A percentile compares a stretch with the other conserved stretches of the same genome.
These are phyloP conservation scores for Peribatodes rhomboidaria DNA, from an alignment of 2,888 invertebrate genomes.

Conservation along the genomic window DNA sequence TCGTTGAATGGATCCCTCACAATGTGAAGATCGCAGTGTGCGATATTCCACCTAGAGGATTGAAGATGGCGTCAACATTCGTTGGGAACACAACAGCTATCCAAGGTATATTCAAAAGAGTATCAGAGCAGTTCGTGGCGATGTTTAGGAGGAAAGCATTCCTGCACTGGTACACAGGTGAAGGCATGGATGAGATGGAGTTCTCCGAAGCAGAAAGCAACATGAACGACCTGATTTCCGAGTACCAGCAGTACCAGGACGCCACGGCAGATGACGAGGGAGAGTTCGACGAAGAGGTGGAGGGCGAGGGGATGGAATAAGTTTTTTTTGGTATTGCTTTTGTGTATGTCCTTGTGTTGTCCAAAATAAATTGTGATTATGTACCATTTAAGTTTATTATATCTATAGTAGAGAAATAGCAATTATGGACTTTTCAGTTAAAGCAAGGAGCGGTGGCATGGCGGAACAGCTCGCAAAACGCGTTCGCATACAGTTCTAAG, in stretches of 20 bases:
- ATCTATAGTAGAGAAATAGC: background rate
- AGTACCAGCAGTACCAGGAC: slow-evolving; percentile 92
- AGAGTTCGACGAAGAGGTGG: slow-evolving; percentile 85
- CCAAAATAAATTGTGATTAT: slow-evolving; percentile 54
- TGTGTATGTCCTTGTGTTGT: slow-evolving; percentile 57
- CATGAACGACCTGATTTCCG: slow-evolving; percentile 91
- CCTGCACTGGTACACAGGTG: slow-evolving; percentile 98
- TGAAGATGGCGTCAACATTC: slow-evolving; percentile 96
- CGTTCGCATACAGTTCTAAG: too few relatives aligned
- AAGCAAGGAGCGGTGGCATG: too few relatives aligned
- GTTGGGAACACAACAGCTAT: slow-evolving; percentile 95
- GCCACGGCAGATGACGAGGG: slow-evolving; percentile 86
- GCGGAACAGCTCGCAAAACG: too few relatives aligned
- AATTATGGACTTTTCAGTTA: background rate
- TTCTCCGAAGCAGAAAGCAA: slow-evolving; percentile 97
- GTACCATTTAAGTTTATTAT: slow-evolving; percentile 22
- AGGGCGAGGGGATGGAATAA: slow-evolving; percentile 82
- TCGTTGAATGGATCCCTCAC: slow-evolving; percentile 93
- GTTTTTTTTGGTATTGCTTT: slow-evolving; percentile 54
- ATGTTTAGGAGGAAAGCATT: slow-evolving; percentile 99
- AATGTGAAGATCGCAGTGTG: slow-evolving; percentile 93
- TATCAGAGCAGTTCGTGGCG: slow-evolving; percentile 94
- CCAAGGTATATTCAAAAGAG: slow-evolving; percentile 94
- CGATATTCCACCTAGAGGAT: slow-evolving; percentile 91
- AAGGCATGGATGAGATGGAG: slow-evolving; percentile 97